These are phyloP conservation scores for Ormyrus nitidulus DNA, from an alignment of 2,888 invertebrate species.

Conservation along the genomic window DNA sequence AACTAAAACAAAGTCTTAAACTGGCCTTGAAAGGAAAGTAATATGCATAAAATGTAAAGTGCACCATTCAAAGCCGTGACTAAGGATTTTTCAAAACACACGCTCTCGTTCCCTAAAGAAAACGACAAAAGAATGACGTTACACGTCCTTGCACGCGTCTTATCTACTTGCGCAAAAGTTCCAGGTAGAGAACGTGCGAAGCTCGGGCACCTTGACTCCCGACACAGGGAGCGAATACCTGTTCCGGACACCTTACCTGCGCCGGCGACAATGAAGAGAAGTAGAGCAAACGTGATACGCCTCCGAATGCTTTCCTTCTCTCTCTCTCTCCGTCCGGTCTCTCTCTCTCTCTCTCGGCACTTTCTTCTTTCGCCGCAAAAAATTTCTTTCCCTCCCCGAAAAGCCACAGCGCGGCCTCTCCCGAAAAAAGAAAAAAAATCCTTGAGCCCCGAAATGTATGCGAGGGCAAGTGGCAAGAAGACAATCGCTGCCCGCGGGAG, in stretches of 20 bases:
- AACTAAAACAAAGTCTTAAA: neutral
- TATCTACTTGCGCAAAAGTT: constrained; percentile 43
- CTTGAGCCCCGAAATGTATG: constrained; percentile 57
- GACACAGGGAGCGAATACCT: constrained; percentile 1
- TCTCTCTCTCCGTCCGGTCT: neutral
- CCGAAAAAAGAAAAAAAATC: constrained; percentile 49
- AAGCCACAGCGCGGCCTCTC: no score
- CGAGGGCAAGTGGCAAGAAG: constrained; percentile 46
- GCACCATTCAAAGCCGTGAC: neutral
- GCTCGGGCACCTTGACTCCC: neutral
- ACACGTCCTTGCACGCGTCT: constrained; percentile 33
- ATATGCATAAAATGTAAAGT: no score
- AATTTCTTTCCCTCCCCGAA: constrained; percentile 29
- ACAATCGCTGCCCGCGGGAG: neutral
- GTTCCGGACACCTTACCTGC: constrained; percentile 33
- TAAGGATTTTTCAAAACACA: constrained; percentile 8
- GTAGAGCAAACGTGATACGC: constrained; percentile 62
- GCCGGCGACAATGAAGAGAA: constrained; percentile 56
- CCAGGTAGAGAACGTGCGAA: constrained; percentile 33
- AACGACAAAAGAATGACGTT: constrained; percentile 15
- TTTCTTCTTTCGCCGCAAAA: constrained; percentile 10
- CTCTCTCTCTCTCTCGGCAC: neutral
- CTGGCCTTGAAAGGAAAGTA: neutral
- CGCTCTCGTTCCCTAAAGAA: neutral
- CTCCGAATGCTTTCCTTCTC: constrained; percentile 38